Percentiles rank a stretch among this genome's conserved stretches.
These are phyloP conservation scores for Ammodytes dubius DNA, from an alignment of 2,113 vertebrate species.

Conservation along the genomic window DNA sequence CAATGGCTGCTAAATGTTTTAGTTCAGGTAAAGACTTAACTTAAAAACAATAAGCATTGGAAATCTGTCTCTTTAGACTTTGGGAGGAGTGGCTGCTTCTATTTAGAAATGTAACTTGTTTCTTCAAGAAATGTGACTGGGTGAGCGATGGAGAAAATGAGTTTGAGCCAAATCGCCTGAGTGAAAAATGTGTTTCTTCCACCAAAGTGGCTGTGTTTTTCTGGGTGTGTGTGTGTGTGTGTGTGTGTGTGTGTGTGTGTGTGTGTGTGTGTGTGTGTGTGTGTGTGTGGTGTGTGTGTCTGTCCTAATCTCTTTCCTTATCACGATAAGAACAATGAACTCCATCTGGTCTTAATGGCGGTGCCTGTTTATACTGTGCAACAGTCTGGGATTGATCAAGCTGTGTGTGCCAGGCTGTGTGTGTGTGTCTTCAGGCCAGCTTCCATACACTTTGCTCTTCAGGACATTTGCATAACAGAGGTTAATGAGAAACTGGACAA, in stretches of 20 bases:
- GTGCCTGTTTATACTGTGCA: slow-evolving; percentile 2
- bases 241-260: background rate
- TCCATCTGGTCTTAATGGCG: slow-evolving; percentile 21
- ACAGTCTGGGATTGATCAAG: slow-evolving; percentile 3
- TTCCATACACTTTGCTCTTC: slow-evolving; percentile 1
- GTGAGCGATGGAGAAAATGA: background rate
- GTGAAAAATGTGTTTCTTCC: slow-evolving; percentile 1
- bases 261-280: no score
- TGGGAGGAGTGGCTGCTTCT: background rate
- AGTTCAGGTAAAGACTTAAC: no score
- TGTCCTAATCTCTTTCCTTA: slow-evolving; percentile 15
- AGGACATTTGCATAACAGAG: slow-evolving; percentile 1
- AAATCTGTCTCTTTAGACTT: background rate
- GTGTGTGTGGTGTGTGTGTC: background rate
- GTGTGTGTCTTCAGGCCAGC: background rate
- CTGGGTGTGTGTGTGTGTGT: background rate
- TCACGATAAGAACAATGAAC: slow-evolving; percentile 24
- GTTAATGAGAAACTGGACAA: background rate
- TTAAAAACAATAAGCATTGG: no score
- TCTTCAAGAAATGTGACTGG: background rate
- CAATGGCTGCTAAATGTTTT: no score
- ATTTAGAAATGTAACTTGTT: background rate
- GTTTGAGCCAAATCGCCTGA: background rate
- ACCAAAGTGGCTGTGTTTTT: no score
- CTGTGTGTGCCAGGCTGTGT: background rate